Evolutionary conservation across 2,797 vertebrate genomes (phyloP), one percentile per base, ranked within the genome.

Genomic region (Hippocampus kuda): DNA sequence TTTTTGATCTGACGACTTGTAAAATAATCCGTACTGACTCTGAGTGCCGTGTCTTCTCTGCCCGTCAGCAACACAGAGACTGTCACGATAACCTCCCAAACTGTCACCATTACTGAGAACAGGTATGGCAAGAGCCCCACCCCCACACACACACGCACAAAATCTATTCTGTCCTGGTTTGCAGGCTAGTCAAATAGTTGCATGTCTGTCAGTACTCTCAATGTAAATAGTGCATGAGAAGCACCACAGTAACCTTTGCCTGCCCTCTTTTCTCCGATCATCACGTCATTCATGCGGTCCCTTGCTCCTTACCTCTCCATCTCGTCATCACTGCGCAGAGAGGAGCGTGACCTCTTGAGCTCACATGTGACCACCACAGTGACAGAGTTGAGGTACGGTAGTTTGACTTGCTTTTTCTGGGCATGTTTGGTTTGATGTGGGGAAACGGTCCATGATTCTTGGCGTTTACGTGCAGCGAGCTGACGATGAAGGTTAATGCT

Each of bases 221-320:
- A 66, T 54, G 75, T 86, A 81, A 89, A 89, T 88, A 84, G 73
- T 84, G 80, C 62, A 84, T 86, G 86, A 87, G 84, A 74, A 75
- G 72, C 78, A 77, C 73, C 71, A 77, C 72, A 26, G 70, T 85
- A 76, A 86, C 85, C 84, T 81, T 78, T 76, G 65, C 77, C 77
- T 80, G 79, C 53, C 79, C 81, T 71, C 65, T 70, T 70, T 84
- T 77, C 68, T 77, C 51, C 60, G 69, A 72, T 68, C 76, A 75
- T 81, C 67, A 46, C 75, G 69, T 62, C 67, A 66, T 81, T 80
- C 72, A 79, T 81, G 69, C 51, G 27, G 26, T 65, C 53, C n/a
- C 24, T 46, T 26, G 18, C 22, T 56, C 49, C 27, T 38, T 48
- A 68, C 38, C 38, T 48, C 68, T 22, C 64, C 73, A 72, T 70